These are phyloP conservation scores for Meta bourneti DNA, from an alignment of 2,888 invertebrate genomes.

Conservation along the genomic window DNA sequence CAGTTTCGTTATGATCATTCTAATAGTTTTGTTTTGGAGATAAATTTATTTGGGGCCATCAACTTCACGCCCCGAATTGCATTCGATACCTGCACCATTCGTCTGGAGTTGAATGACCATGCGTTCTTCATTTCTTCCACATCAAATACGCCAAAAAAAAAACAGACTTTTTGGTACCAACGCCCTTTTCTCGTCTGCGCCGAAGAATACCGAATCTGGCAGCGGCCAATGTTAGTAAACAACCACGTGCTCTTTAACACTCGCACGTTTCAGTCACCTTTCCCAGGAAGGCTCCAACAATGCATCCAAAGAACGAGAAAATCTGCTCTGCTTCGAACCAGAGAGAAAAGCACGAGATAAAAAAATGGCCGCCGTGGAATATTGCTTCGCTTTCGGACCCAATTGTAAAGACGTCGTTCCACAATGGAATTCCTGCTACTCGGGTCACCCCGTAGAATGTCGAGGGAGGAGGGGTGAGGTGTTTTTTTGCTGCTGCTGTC, in stretches of 20 bases:
- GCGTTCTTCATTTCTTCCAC: background rate
- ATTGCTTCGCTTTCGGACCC: background rate
- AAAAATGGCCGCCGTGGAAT: background rate
- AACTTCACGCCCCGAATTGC: too few species aligned
- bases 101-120: background rate
- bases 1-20: too few species aligned
- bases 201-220: background rate
- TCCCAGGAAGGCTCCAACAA: constrained; percentile 25
- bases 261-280: constrained; percentile 17
- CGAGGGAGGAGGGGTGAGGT: constrained; percentile 17
- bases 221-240: constrained; percentile 42
- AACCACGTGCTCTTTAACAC: constrained; percentile 12
- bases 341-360: background rate
- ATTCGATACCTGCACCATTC: background rate
- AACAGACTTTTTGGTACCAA: background rate
- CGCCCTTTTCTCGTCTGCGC: background rate
- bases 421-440: constrained; percentile 44
- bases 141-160: background rate
- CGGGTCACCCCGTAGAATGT: constrained; percentile 45
- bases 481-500: constrained; percentile 4
- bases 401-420: background rate
- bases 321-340: background rate
- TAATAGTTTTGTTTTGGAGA: background rate
- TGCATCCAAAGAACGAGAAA: background rate
- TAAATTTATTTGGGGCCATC: too few species aligned